These are phyloP conservation scores for Asbolus verrucosus DNA, from an alignment of 1,140 invertebrate species.

Conservation along the genomic window DNA sequence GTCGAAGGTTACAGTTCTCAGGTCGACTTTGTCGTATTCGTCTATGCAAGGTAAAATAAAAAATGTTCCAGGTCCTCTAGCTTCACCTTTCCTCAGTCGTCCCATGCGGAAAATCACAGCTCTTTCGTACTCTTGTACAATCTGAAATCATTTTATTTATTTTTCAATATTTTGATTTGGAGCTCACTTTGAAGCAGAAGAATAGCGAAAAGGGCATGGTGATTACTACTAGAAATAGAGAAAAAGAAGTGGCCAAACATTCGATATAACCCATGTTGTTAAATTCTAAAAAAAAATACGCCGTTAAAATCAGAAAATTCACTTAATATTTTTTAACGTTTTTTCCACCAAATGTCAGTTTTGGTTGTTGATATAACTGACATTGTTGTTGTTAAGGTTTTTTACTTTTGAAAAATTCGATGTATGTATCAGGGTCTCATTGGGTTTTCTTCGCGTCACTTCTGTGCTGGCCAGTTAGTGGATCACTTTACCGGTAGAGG, in stretches of 20 bases:
- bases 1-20: conserved; percentile 86
- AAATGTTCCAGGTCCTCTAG: conserved; percentile 86
- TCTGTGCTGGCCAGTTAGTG: too few species aligned
- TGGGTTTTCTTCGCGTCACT: too few species aligned
- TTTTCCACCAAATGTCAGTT: too few species aligned
- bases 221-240: conserved; percentile 80
- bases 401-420: too few species aligned
- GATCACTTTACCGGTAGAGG: too few species aligned
- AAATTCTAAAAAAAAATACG: too few species aligned
- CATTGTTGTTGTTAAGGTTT: too few species aligned
- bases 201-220: conserved; percentile 89
- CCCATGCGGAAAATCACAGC: conserved; percentile 83
- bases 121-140: conserved; percentile 83
- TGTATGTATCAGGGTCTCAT: too few species aligned
- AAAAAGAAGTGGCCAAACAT: conserved; percentile 82
- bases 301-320: too few species aligned
- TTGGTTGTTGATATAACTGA: too few species aligned
- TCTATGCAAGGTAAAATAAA: conserved; percentile 94
- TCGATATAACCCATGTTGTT: conserved; percentile 76
- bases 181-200: conserved; percentile 83
- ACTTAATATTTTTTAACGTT: too few species aligned
- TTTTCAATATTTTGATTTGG: not conserved
- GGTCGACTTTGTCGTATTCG: conserved; percentile 88
- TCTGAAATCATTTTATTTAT: conserved; percentile 66
- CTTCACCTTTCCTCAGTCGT: conserved; percentile 75